Evolutionary conservation across 2,113 vertebrate genomes (phyloP), one percentile per base, ranked within the genome.

Genomic region (Pelobates fuscus): DNA sequence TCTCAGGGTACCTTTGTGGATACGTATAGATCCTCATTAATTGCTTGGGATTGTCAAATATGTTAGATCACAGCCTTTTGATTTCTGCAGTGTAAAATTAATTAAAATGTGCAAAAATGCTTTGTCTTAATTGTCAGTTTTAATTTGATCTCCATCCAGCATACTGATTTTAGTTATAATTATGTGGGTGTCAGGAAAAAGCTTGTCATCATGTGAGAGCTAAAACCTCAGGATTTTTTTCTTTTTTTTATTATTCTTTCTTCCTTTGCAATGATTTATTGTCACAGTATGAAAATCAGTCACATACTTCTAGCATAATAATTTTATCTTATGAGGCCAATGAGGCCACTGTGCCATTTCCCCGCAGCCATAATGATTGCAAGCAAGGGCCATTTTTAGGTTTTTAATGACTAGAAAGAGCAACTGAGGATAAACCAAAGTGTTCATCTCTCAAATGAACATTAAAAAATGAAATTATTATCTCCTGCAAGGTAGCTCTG

Each of bases 101-200:
- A 54, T 80, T 82, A 81, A 81, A 78, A 79, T 54, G 37, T 66
- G 70, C 17, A 78, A 67, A 72, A 72, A 66, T 54, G 23, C 65
- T 64, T 64, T 74, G 49, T 58, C 49, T 79, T 66, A 14, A 65
- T 77, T 82, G 57, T 66, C 59, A 24, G 10, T 49, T 66, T 79
- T 30, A 3, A 12, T 61, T 73, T 78, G 70, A 21, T 80, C 62
- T 79, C 77, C 78, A 60, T 66, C 67, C 75, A 70, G 62, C 67
- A 25, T 71, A 70, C 67, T 79, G 80, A 83, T 77, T 68, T 77
- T 75, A 59, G 62, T 52, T 6, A 67, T 65, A 64, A 43, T 26
- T 5, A 78, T 70, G 80, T 80, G 73, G 55, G 46, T 80, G 70
- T 67, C 80, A 26, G 67, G 27, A 80, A 70, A 80, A 84, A 83